Evolutionary conservation across 2,113 vertebrate genomes (phyloP), one percentile per base, ranked within the genome.

Genomic region (Ochotona curzoniae): DNA sequence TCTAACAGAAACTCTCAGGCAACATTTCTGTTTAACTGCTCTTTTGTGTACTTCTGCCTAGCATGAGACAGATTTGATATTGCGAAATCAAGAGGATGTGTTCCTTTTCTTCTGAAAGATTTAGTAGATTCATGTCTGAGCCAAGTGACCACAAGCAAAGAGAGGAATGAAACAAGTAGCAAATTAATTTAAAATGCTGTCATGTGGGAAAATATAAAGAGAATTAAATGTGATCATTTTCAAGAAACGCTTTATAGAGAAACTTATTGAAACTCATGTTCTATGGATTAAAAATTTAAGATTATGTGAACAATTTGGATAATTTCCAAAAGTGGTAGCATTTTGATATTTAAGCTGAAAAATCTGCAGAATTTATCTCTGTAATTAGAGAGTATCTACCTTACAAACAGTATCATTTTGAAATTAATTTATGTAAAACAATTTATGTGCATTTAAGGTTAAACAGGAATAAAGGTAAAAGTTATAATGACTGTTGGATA

Each of bases 131-230:
- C 49, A 60, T 73, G 9, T 26, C 15, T 51, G 80, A 83, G 60
- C 11, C 38, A 67, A 61, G 28, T 30, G 69, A 69, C 26, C 26
- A 30, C 20, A 71, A 67, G n/a, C 38, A n/a, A 26, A 75, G 70
- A 76, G 69, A 21, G 47, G n/a, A 92, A 86, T 76, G 21, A 95
- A 82, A 57, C 54, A 86, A 64, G 4, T 70, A 63, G 15, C 57
- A 63, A 30, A 13, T 25, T 9, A 12, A 63, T 61, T 80, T 79
- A 7, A 81, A 90, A 54, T 83, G 66, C 13, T 47, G 7, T 54
- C 44, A 66, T 54, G 47, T 69, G 51, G n/a, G 38, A 57, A 10
- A 93, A 26, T 25, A 87, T 21, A 54, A 32, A 44, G 32, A 67
- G 26, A 15, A 0, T 21, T 83, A 63, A 49, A 60, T 38, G 18